These are phyloP conservation scores for Silvanus unidentatus DNA, from an alignment of 2,888 invertebrate species.

Conservation along the genomic window DNA sequence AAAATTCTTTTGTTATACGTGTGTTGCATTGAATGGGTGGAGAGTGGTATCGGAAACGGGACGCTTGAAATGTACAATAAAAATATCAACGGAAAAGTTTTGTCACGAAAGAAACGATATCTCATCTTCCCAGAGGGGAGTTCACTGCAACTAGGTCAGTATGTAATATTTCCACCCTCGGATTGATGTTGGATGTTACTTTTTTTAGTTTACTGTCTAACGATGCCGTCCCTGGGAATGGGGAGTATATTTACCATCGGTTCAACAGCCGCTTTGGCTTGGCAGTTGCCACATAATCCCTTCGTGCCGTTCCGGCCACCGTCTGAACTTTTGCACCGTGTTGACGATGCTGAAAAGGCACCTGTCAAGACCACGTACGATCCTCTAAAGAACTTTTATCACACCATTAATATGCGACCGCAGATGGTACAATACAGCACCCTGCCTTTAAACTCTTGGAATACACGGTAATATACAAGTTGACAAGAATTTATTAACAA, in stretches of 20 bases:
- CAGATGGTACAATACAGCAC: no score
- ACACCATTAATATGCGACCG: no score
- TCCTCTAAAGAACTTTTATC: no score
- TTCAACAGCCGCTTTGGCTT: conserved; percentile 70
- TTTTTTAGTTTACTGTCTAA: conserved; percentile 56
- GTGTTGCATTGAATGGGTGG: not conserved
- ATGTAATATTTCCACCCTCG: conserved; percentile 6
- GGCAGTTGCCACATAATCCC: conserved; percentile 66
- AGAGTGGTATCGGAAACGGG: not conserved
- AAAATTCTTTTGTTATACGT: not conserved
- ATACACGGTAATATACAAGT: no score
- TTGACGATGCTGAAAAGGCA: conserved; percentile 13
- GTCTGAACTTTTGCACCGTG: conserved; percentile 19
- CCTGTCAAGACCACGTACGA: no score
- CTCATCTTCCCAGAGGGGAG: conserved; percentile 30
- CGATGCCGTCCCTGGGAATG: conserved; percentile 51
- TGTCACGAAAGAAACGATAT: conserved; percentile 29
- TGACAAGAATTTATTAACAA: no score
- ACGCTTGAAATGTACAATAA: conserved; percentile 19
- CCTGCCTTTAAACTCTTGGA: no score
- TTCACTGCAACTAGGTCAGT: conserved; percentile 45
- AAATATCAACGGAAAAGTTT: conserved; percentile 18
- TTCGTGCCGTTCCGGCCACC: conserved; percentile 24
- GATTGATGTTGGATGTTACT: not conserved
- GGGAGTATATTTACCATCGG: conserved; percentile 61